Evolutionary conservation across 2,113 vertebrate genomes (phyloP), one percentile per base, ranked within the genome.

Genomic region (Crypturellus undulatus): DNA sequence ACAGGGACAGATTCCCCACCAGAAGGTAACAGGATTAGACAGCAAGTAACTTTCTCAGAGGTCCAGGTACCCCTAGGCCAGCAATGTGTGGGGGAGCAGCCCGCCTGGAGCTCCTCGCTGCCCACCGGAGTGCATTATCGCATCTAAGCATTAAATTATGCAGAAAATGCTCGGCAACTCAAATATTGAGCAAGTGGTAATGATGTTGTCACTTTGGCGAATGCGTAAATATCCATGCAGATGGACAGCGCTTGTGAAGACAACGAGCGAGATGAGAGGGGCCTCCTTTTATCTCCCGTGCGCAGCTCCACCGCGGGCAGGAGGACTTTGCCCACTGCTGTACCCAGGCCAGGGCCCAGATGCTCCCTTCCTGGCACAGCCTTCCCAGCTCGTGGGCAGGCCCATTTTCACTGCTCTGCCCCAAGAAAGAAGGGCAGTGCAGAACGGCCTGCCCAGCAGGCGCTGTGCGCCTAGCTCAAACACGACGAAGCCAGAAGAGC

Each of bases 151-250:
- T 95, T 96, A 95, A 98, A 97, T 97, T 97, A 97, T 79, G 95
- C 94, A 97, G 96, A 97, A 96, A 96, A 94, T 84, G 96, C 87
- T 96, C 96, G 84, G 93, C 69, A 96, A 93, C 88, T 93, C 92
- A 96, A 97, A 96, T 93, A 92, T 0, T 95, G 84, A 97, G 95
- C 87, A 95, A 98, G 91, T 52, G 87, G 90, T 96, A 97, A 97
- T 92, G 95, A 96, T 95, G 92, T 95, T 97, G 94, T 97, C 96
- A 96, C 93, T 97, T 90, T 96, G 91, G 96, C 92, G 93, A 95
- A 97, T 9, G n/a, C 87, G 85, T 89, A 97, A 98, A 96, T 95
- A 97, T 67, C 94, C 43, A 1, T 84, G 96, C 94, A 98, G 96
- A 97, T 93, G 91, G 93, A 94, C 2, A 89, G 82, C 75, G 28